phyloP scores from a whole-genome alignment of 1,140 invertebrate species.

The Euura saliciscinereae region DNA sequence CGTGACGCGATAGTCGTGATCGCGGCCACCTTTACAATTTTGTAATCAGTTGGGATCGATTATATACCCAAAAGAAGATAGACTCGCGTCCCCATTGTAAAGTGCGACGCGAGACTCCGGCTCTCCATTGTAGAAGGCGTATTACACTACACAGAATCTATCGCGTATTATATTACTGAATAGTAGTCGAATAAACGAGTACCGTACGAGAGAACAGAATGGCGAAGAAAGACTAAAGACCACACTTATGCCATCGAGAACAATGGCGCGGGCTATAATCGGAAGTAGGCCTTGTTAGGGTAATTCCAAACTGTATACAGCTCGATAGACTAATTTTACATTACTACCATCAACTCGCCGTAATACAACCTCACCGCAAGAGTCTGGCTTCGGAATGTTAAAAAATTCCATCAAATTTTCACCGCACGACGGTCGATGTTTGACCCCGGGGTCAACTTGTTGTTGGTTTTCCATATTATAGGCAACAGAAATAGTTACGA shows the following conservation, averaged over 20 bases:
- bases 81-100: slow-evolving; percentile 21
- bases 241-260: slow-evolving; percentile 30
- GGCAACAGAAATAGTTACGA: neutral
- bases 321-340: slow-evolving; percentile 48
- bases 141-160: slow-evolving; percentile 42
- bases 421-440: neutral
- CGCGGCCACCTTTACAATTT: slow-evolving; percentile 10
- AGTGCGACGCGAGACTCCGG: slow-evolving; percentile 14
- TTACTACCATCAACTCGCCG: slow-evolving; percentile 32
- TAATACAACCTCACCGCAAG: too few species aligned
- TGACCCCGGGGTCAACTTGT: neutral
- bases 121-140: slow-evolving; percentile 29
- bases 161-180: slow-evolving; percentile 32
- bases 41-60: slow-evolving; percentile 21
- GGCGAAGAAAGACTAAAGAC: slow-evolving; percentile 28
- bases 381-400: too few species aligned
- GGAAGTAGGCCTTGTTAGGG: slow-evolving; percentile 56
- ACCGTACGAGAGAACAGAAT: slow-evolving; percentile 24
- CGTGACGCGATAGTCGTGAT: neutral
- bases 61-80: slow-evolving; percentile 4
- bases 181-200: slow-evolving; percentile 44
- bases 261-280: slow-evolving; percentile 46
- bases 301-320: slow-evolving; percentile 54
- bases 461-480: neutral
- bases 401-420: too few species aligned